phyloP scores from a whole-genome alignment of 2,113 vertebrate species.

The Xenus cinereus region DNA sequence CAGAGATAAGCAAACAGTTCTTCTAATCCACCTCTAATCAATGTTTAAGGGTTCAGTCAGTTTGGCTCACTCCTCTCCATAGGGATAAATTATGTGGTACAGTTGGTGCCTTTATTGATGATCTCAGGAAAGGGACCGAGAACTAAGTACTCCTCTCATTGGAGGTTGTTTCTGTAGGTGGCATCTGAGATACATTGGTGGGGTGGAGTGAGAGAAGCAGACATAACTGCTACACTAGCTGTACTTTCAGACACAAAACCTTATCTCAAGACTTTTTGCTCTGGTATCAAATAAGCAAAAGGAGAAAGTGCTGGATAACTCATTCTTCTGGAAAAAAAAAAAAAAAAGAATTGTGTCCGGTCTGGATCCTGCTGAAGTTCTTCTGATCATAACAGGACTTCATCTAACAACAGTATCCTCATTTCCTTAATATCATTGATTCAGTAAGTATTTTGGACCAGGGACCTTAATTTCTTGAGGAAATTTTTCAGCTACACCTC shows the following conservation, averaged over 20 bases:
- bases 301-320: fast-evolving
- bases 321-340: background rate
- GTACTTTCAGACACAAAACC: background rate
- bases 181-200: background rate
- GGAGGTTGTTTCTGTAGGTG: background rate
- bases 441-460: background rate
- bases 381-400: background rate
- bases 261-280: background rate
- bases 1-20: background rate
- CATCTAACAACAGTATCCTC: background rate
- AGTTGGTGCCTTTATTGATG: background rate
- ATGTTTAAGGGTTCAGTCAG: background rate
- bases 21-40: background rate
- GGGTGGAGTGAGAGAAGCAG: background rate
- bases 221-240: background rate
- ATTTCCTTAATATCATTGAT: background rate
- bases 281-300: background rate
- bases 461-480: background rate
- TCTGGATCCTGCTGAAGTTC: background rate
- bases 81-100: background rate
- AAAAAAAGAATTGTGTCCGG: background rate
- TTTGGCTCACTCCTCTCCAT: background rate
- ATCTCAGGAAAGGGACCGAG: background rate
- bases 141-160: background rate
- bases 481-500: background rate